These are phyloP conservation scores for Pachyuromys duprasi DNA, from an alignment of 2,797 vertebrate genomes.

Conservation along the genomic window DNA sequence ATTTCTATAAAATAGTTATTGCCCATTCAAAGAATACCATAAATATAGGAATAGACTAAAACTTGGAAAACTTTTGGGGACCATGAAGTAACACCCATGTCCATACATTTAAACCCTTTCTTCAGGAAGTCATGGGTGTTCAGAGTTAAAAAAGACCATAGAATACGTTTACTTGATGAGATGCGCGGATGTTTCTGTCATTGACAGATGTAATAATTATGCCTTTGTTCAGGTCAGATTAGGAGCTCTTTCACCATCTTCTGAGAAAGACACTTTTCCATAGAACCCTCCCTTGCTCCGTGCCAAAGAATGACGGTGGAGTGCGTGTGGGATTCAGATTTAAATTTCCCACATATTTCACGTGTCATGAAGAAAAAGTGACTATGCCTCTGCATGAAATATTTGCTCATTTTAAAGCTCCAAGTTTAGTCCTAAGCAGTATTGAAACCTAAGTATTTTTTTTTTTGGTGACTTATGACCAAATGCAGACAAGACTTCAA, in stretches of 20 bases:
- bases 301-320: neutral
- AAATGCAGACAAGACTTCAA: constrained; percentile 34
- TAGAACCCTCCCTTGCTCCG: neutral
- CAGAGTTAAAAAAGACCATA: neutral
- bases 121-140: neutral
- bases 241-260: neutral
- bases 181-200: neutral
- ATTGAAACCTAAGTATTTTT: neutral
- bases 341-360: constrained; percentile 1
- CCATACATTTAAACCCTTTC: neutral
- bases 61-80: neutral
- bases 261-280: neutral
- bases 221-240: neutral
- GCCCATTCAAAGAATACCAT: neutral
- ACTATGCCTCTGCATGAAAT: neutral
- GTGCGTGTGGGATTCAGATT: neutral
- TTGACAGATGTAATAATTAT: neutral
- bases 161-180: neutral
- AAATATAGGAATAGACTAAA: neutral
- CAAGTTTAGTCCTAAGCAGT: constrained; percentile 14
- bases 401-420: constrained; percentile 48
- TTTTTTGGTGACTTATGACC: constrained; percentile 46
- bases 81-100: neutral
- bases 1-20: neutral
- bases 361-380: neutral